These are phyloP conservation scores for Nanger granti DNA, from an alignment of 2,113 vertebrate genomes.

Conservation along the genomic window DNA sequence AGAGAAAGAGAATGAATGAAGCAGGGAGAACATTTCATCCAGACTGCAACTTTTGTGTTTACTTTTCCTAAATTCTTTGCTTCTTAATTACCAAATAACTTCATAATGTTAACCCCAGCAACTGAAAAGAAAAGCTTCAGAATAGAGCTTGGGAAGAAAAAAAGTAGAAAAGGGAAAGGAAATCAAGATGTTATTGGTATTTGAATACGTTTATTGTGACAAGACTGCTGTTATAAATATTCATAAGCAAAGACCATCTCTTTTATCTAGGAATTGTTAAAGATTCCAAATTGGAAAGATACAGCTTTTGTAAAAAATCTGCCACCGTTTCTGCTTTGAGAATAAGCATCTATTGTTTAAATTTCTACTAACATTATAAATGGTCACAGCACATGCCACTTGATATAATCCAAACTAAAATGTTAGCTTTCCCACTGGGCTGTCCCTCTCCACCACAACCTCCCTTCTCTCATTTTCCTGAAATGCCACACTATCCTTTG, in stretches of 20 bases:
- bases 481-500: background rate
- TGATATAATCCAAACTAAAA: constrained; percentile 27
- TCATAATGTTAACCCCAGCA: constrained; percentile 28
- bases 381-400: constrained; percentile 48
- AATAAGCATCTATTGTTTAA: constrained; percentile 66
- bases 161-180: constrained; percentile 65
- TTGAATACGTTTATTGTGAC: constrained; percentile 70
- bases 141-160: constrained; percentile 2
- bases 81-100: constrained; percentile 17
- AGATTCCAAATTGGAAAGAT: constrained; percentile 53
- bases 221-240: constrained; percentile 69
- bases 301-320: constrained; percentile 47
- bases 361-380: constrained; percentile 61
- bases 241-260: constrained; percentile 69
- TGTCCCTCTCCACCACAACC: background rate
- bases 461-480: background rate
- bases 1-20: background rate
- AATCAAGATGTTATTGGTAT: constrained; percentile 60
- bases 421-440: background rate
- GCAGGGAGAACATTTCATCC: background rate
- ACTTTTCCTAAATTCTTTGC: constrained; percentile 25
- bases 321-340: constrained; percentile 62
- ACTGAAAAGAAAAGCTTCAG: constrained; percentile 20
- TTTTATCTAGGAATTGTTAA: constrained; percentile 48
- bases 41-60: background rate